These are phyloP conservation scores for Brachionus plicatilis DNA, from an alignment of 1,140 invertebrate species.

Conservation along the genomic window DNA sequence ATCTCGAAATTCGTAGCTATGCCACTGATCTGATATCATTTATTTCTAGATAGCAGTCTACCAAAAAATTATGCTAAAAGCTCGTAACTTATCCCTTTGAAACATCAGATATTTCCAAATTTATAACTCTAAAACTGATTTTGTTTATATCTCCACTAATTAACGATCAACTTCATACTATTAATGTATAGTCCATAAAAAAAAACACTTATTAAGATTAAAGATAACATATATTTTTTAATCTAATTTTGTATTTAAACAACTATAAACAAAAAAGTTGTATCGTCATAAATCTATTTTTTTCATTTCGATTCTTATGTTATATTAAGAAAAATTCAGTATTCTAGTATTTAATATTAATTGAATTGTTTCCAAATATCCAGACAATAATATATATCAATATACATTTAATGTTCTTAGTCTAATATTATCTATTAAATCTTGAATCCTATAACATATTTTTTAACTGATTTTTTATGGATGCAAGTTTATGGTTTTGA, in stretches of 20 bases:
- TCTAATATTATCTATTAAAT: background rate
- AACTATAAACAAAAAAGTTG: background rate
- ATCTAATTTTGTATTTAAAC: background rate
- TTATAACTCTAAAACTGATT: background rate
- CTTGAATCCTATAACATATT: background rate
- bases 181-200: background rate
- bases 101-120: background rate
- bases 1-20: background rate
- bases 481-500: too few species aligned
- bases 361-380: background rate
- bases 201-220: background rate
- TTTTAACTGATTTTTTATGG: background rate
- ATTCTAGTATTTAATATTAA: background rate
- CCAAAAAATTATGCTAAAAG: background rate
- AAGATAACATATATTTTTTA: background rate
- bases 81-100: background rate
- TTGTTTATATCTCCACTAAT: background rate
- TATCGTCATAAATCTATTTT: background rate
- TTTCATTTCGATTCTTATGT: background rate
- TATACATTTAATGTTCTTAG: background rate
- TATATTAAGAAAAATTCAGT: background rate
- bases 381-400: background rate
- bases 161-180: background rate
- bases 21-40: background rate
- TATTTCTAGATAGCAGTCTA: background rate